Evolutionary conservation across 2,113 vertebrate genomes (phyloP), one percentile per base, ranked within the genome.

Genomic region (Lanius ludovicianus): DNA sequence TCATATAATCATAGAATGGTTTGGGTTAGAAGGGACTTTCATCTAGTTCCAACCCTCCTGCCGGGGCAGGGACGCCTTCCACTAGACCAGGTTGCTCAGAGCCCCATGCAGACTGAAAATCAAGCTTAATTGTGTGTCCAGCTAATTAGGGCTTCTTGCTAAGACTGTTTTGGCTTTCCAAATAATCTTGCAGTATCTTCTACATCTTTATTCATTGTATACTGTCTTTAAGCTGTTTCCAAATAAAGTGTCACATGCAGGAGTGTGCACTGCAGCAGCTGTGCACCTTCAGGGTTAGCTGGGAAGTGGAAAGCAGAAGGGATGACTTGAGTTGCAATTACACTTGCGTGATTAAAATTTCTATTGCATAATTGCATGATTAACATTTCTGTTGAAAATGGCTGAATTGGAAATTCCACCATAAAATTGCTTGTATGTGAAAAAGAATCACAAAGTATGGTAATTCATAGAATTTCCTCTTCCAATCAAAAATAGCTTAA

Each of bases 211-310:
- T 79, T 41, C 13, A 20, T 41, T 44, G 1, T 1, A 0, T 44
- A 3, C 3, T 2, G 6, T 11, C 24, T 71, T 60, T 39, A 76
- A 42, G 33, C n/a, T 47, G 15, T 71, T 75, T 70, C 15, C 41
- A 55, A n/a, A 12, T 41, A 4, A 37, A 56, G 15, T 11, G 20
- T n/a, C 19, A 2, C 1, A 0, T 8, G 18, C 35, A 9, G 31
- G 24, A 22, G 13, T 0, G 2, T 6, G 7, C 0, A 0, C 14
- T 35, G 73, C 4, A 30, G 20, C 27, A n/a, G 8, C 49, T 14
- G 7, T 3, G 13, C 16, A 1, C 44, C 20, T 49, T 7, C 18
- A 6, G 67, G 1, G 0, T 21, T 23, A 56, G 28, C 3, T 35
- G 42, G 55, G 35, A 55, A 42, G 23, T 15, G 11, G 75, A 39